phyloP scores from a whole-genome alignment of 2,888 invertebrate genomes.

The Hydrotaea diabolus region DNA sequence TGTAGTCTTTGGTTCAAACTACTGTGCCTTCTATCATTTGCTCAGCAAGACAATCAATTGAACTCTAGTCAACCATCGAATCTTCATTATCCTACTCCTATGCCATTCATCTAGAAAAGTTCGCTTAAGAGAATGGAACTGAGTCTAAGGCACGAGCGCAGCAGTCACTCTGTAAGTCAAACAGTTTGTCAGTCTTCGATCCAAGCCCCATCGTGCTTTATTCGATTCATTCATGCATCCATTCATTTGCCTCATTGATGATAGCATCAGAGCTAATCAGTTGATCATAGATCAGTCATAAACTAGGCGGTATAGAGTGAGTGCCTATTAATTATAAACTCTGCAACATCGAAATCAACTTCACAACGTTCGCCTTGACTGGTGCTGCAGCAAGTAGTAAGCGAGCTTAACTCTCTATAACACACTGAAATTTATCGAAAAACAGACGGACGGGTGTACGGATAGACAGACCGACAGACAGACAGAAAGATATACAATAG shows the following conservation, averaged over 20 bases:
- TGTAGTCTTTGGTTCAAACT: too few relatives aligned
- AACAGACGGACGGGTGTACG: conserved; percentile 8
- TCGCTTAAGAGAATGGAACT: neutral
- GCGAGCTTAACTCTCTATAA: neutral
- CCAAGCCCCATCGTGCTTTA: neutral
- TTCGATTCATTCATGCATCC: conserved; percentile 20
- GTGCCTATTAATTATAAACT: conserved; percentile 53
- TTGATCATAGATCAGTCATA: conserved; percentile 43
- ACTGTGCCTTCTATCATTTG: neutral
- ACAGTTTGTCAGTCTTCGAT: conserved; percentile 9
- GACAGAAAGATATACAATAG: conserved; percentile 33
- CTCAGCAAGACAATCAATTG: conserved; percentile 60
- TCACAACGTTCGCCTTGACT: neutral
- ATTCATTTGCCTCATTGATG: conserved; percentile 22
- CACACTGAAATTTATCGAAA: neutral
- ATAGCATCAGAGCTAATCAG: conserved; percentile 45
- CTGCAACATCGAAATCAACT: neutral
- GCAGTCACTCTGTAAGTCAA: conserved; percentile 22
- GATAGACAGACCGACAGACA: neutral
- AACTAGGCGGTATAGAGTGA: conserved; percentile 43
- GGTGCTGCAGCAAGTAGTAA: neutral
- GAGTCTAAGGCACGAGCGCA: neutral
- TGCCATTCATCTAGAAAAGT: conserved; percentile 44
- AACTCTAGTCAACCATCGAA: conserved; percentile 24
- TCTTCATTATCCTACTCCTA: conserved; percentile 33